Percentiles rank a stretch among this genome's conserved stretches.
These are phyloP conservation scores for Heteromyza rotundicornis DNA, from an alignment of 2,888 invertebrate genomes.

Conservation along the genomic window DNA sequence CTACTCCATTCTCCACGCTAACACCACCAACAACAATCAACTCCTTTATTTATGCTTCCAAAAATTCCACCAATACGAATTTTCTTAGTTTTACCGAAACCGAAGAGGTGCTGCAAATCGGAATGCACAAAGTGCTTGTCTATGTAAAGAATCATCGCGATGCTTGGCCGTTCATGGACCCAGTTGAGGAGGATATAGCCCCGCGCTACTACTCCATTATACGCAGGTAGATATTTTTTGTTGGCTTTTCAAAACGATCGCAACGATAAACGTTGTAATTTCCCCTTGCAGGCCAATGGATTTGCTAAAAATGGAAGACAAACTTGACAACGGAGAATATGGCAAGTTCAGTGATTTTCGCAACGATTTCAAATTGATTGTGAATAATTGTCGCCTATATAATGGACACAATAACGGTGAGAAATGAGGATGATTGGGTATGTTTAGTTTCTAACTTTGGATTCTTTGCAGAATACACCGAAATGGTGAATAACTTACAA, in stretches of 20 bases:
- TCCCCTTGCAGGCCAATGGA: conserved; percentile 77
- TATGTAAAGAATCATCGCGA: conserved; percentile 86
- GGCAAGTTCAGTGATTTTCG: conserved; percentile 80
- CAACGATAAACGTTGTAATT: neutral
- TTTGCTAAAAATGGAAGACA: conserved; percentile 84
- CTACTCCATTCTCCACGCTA: conserved; percentile 28
- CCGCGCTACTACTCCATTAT: conserved; percentile 82
- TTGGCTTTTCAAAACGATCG: neutral
- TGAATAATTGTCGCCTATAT: conserved; percentile 90
- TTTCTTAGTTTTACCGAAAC: conserved; percentile 76
- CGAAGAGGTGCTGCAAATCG: conserved; percentile 84
- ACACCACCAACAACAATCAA: conserved; percentile 29
- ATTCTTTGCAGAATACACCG: conserved; percentile 75
- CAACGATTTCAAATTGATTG: conserved; percentile 88
- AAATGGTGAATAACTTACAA: conserved; percentile 85
- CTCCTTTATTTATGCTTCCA: conserved; percentile 46
- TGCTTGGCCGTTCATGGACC: conserved; percentile 94
- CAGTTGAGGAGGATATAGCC: conserved; percentile 91
- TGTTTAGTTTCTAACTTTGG: too few relatives aligned
- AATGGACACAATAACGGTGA: conserved; percentile 93
- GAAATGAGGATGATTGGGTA: conserved; percentile 33
- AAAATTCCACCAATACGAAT: conserved; percentile 59
- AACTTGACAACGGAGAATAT: conserved; percentile 82
- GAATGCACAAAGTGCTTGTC: conserved; percentile 91
- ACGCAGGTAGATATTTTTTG: conserved; percentile 61